Percentiles rank a stretch among this genome's conserved stretches.
Evolutionary conservation across 2,888 invertebrate species (phyloP).

Genomic region (Buathra laborator): DNA sequence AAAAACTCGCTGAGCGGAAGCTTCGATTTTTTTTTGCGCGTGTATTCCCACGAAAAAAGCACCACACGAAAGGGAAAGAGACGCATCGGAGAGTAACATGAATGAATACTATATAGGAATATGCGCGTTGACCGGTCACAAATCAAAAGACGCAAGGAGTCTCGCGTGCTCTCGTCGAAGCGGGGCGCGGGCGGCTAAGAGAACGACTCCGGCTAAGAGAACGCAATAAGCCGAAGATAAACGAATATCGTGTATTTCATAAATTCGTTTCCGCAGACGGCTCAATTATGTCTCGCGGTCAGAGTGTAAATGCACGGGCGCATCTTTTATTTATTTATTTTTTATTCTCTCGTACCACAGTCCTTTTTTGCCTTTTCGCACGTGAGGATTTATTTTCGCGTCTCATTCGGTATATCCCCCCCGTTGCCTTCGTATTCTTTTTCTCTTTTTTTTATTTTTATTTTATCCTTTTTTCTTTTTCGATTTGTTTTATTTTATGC

Average conservation of each 20-base stretch:
- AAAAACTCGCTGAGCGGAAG: too few species aligned
- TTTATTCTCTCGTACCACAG: background rate
- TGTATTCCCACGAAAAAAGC: background rate
- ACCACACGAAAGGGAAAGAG: background rate
- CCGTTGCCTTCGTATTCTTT: conserved; percentile 38
- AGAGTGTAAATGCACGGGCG: conserved; percentile 38
- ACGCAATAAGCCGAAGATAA: conserved; percentile 30
- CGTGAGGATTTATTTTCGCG: conserved; percentile 59
- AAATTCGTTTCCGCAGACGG: conserved; percentile 68
- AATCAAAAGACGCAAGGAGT: conserved; percentile 44
- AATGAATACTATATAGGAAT: conserved; percentile 46
- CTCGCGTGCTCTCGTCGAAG: conserved; percentile 9
- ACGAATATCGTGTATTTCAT: conserved; percentile 61
- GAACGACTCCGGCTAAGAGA: conserved; percentile 26
- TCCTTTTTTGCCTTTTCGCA: conserved; percentile 22
- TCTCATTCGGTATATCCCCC: conserved; percentile 19
- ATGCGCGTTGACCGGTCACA: conserved; percentile 25
- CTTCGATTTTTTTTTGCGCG: too few species aligned
- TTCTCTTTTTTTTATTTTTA: conserved; percentile 10
- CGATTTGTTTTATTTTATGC: background rate
- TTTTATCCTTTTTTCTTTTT: conserved; percentile 7
- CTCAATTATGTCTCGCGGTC: conserved; percentile 69
- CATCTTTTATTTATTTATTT: conserved; percentile 23
- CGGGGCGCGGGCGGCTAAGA: background rate
- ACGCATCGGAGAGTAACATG: conserved; percentile 25